Evolutionary conservation across 2,797 vertebrate genomes (phyloP), one percentile per base, ranked within the genome.

Genomic region (Chrysocyon brachyurus): DNA sequence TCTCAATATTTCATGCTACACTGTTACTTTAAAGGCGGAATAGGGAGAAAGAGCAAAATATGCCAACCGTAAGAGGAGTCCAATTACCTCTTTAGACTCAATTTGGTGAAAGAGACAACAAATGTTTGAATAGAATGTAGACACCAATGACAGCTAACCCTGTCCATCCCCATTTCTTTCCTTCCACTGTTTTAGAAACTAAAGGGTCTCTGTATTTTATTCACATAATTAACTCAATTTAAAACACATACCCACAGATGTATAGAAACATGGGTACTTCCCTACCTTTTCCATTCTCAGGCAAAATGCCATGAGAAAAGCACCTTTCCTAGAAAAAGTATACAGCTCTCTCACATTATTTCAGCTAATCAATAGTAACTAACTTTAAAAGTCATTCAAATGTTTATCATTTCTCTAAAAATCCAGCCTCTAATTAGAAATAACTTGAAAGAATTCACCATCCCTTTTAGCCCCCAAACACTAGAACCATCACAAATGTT

Each of bases 301-400:
- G 57, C 28, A 94, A 96, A 89, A 84, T 36, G 54, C 7, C 15
- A 94, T 15, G 21, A 89, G 49, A 96, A 93, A 87, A 92, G 56
- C n/a, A 92, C 56, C 12, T 88, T 87, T 94, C 78, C 46, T 91
- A 91, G 57, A 91, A 91, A 91, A 96, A 96, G 8, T 84, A 84
- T 85, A 83, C 6, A 82, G 75, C 26, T 81, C 36, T 61, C 33
- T 83, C 26, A 36, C 52, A 70, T 75, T 91, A 79, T 63, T 93
- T 93, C 54, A 94, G 21, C n/a, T 59, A 49, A 61, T 75, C 52
- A 72, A 70, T 4, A 79, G 12, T 92, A 73, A 87, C 33, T 90
- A 82, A 79, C 49, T 92, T 94, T 61, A 68, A 72, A 83, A 96
- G 70, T 64, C 68, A 94, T 54, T n/a, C 40, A 86, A 89, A 72